Conservation (phyloP, 2,113 vertebrate species). For the Australoheros scitulus region DNA sequence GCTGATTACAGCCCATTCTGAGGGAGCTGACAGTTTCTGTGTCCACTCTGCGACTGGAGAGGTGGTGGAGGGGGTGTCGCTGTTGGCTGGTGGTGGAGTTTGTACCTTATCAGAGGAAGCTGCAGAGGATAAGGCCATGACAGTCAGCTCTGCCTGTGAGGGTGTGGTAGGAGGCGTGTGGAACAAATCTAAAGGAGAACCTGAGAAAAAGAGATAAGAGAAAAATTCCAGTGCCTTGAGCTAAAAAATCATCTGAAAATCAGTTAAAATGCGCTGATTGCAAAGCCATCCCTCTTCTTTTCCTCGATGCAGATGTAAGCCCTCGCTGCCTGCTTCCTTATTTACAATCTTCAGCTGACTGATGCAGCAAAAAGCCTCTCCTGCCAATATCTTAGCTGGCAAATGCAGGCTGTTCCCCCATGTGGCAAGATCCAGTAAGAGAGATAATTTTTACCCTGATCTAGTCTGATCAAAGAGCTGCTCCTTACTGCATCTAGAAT, state of each 20-base stretch:
- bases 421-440: slow-evolving; percentile 40
- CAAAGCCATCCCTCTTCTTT: slow-evolving; percentile 14
- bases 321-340: slow-evolving; percentile 30
- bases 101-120: slow-evolving; percentile 41
- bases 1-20: slow-evolving; percentile 72
- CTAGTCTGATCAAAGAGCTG: slow-evolving; percentile 25
- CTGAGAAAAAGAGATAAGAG: slow-evolving; percentile 35
- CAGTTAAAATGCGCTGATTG: not conserved
- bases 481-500: slow-evolving; percentile 13
- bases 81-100: slow-evolving; percentile 45
- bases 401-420: slow-evolving; percentile 32
- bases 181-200: slow-evolving; percentile 78
- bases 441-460: slow-evolving; percentile 18
- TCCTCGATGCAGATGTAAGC: slow-evolving; percentile 40
- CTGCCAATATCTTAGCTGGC: slow-evolving; percentile 44
- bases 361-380: slow-evolving; percentile 67
- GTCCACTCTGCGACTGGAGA: slow-evolving; percentile 48
- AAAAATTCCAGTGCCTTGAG: not conserved
- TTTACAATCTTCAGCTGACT: slow-evolving; percentile 52
- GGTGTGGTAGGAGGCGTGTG: slow-evolving; percentile 76
- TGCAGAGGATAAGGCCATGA: slow-evolving; percentile 62
- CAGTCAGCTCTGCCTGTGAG: slow-evolving; percentile 62
- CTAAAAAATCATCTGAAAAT: not conserved
- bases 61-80: slow-evolving; percentile 29
- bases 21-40: slow-evolving; percentile 44